Evolutionary conservation across 2,888 invertebrate genomes (phyloP), one percentile per base, ranked within the genome.

Genomic region (Ophion ventricosus): DNA sequence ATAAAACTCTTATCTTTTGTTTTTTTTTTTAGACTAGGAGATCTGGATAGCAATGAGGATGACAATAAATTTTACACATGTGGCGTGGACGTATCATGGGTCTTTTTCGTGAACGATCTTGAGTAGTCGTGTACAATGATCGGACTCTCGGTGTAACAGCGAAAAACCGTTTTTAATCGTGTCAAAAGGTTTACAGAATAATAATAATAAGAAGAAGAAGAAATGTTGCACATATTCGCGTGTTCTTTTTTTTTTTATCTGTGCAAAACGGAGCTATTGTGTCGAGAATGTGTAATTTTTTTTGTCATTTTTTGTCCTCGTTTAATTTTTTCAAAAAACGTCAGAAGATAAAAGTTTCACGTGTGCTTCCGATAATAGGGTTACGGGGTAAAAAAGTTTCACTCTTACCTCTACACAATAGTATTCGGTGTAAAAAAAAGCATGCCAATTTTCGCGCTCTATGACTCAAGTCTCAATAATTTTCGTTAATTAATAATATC

Each of bases 1-100:
- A 88, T 87, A 86, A 90, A 90, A 81, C 78, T 64, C 72, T 49
- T 49, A 17, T 49, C 49, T 49, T 17, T 14, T 49, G 4, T 49
- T 49, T 49, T 49, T 49, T 49, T 49, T 49, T 49, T 86, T 80
- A 85, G 84, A 85, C 84, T 85, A 85, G 85, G 80, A 83, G 82
- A 73, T 82, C 77, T 76, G 77, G 86, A 79, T 82, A 54, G 49
- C 61, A 77, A 63, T 61, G 25, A 69, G 63, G 67, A 82, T 80
- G 75, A 83, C 69, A 75, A 74, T 66, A 20, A 72, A 83, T 81
- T 43, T 80, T 54, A 61, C 57, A 78, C 35, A 82, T 64, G 59
- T n/a, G 35, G 72, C 26, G 67, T 73, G 20, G 64, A 82, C 64
- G n/a, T 35, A 20, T 29, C 54, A 35, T 70, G 14, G 29, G 59